Evolutionary conservation across 2,113 vertebrate species (phyloP).

Genomic region (Coptodon bakossiorum): DNA sequence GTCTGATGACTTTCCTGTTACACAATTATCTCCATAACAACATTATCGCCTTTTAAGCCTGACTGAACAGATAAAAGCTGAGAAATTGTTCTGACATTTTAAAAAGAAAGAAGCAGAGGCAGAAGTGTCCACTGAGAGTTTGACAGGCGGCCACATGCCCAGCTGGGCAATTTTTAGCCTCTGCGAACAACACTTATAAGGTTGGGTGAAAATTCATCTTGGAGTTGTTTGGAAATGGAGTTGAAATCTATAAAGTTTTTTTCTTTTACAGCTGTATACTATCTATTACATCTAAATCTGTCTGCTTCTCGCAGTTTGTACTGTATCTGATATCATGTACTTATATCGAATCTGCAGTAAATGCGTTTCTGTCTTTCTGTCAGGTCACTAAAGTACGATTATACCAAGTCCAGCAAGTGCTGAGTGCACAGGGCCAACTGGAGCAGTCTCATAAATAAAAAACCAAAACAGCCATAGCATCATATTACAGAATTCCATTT

Average conservation of each 20-base stretch:
- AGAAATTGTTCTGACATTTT: conserved; percentile 1
- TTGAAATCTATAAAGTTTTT: not conserved
- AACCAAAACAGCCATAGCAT: not conserved
- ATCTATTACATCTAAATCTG: not conserved
- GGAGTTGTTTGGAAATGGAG: not conserved
- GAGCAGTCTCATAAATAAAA: not conserved
- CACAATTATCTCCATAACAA: not conserved
- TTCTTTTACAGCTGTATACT: not conserved
- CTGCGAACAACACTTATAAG: not conserved
- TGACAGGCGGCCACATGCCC: not conserved
- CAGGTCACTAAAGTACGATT: not conserved
- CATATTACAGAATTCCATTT: conserved; percentile 1
- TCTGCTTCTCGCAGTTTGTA: not conserved
- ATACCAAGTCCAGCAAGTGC: not conserved
- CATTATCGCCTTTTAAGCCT: not conserved
- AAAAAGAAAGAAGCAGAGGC: not conserved
- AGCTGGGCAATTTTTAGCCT: not conserved
- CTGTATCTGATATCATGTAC: not conserved
- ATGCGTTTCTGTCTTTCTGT: not conserved
- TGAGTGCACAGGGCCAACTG: not conserved
- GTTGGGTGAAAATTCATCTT: not conserved
- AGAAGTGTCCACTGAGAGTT: not conserved
- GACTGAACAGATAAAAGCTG: not conserved
- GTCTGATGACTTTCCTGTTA: not conserved
- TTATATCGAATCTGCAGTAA: not conserved